Base-by-base conservation (phyloP, 2,888 invertebrate species). In the Ochlodes sylvanus region DNA sequence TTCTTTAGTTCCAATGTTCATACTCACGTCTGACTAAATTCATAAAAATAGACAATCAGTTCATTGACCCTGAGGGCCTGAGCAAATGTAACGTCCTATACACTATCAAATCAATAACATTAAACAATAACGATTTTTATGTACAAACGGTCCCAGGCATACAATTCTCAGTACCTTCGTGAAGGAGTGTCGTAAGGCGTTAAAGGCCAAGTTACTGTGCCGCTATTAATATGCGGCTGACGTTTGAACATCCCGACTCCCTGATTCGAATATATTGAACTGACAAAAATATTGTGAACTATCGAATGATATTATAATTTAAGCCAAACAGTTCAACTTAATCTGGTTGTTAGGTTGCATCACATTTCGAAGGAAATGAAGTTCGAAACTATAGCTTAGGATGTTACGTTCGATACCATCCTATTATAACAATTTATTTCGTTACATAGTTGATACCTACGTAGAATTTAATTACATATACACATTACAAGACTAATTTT, bases 171-270 rank as follows among this genome's bases (percentile, higher is more conserved):
- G 73, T 75, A 76, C 58, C 68, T 62, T 71, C 73, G 72, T 72
- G 73, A 52, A 66, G 67, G 72, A 71, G 67, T 76, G 74, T 68
- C 69, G 71, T 63, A 73, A 72, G 71, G 67, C 71, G 70, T 70
- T 74, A 76, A 76, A 77, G 76, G 79, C 74, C 75, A 75, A 72
- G 71, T 76, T 77, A 79, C 76, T 88, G 71, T 88, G 87, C 82
- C 88, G 76, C 78, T 72, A 73, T 89, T 86, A 80, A 74, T 76
- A 89, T 88, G 79, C 88, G 73, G 15, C 34, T 63, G 64, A 75
- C 84, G 77, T 79, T 68, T 54, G 67, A 69, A 81, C 72, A 87
- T 87, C 84, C 86, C 83, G 79, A 79, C 75, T 76, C 76, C 81
- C 81, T 82, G 84, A 80, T 82, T 76, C 76, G 86, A 85, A 87